Conservation (phyloP, 2,888 invertebrate species). For the Lobophora halterata region DNA sequence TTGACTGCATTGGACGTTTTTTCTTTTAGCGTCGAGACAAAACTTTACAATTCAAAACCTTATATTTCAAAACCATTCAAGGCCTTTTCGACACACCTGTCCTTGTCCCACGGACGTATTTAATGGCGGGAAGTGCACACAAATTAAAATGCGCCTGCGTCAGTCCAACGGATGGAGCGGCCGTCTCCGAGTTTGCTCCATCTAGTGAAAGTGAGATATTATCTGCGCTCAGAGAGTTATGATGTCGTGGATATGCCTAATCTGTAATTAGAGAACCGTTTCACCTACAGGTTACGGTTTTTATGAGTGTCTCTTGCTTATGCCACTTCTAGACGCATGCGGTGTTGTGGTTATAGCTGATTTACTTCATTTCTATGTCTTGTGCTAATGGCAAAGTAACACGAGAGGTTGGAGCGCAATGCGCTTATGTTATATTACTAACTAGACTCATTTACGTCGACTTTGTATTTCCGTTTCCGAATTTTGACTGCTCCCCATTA, state of each 20-base stretch:
- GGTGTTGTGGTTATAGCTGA: too few relatives aligned
- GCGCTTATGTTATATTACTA: too few relatives aligned
- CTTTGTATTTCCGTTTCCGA: too few relatives aligned
- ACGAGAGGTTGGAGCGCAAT: too few relatives aligned
- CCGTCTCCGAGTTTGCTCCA: slow-evolving; percentile 57
- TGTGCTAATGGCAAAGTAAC: too few relatives aligned
- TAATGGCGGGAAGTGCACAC: slow-evolving; percentile 70
- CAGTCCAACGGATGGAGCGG: slow-evolving; percentile 46
- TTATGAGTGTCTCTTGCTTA: slow-evolving; percentile 1
- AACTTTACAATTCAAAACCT: background rate
- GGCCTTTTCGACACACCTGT: slow-evolving; percentile 27
- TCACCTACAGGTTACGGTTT: too few relatives aligned
- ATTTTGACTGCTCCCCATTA: too few relatives aligned
- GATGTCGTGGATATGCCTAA: slow-evolving; percentile 24
- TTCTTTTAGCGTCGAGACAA: too few relatives aligned
- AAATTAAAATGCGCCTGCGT: slow-evolving; percentile 68
- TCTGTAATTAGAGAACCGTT: slow-evolving; percentile 21
- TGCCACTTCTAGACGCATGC: too few relatives aligned
- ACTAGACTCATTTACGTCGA: too few relatives aligned
- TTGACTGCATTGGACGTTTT: too few relatives aligned
- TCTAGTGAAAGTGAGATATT: slow-evolving; percentile 60
- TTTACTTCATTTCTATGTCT: too few relatives aligned
- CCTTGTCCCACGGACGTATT: slow-evolving; percentile 44
- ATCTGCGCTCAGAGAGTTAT: slow-evolving; percentile 35
- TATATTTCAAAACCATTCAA: slow-evolving; percentile 1